Evolutionary conservation across 2,888 invertebrate genomes (phyloP), one percentile per base, ranked within the genome.

Genomic region (Celastrina argiolus): DNA sequence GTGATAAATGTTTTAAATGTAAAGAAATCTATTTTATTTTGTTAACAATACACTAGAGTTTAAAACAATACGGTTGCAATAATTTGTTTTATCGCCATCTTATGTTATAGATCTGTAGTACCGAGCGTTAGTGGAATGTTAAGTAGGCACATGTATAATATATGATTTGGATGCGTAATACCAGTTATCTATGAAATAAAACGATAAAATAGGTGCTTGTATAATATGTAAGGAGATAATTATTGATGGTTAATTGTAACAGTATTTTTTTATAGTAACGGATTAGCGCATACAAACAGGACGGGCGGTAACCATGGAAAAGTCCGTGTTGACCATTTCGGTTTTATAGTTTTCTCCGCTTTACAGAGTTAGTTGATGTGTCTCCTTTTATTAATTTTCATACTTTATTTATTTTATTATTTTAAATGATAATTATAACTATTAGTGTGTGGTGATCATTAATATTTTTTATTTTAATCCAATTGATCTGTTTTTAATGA

Each of bases 371-470:
- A 73, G 73, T 72, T 74, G 69, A 74, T 67, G 70, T 69, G 71
- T 69, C 70, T 71, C 72, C 73, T 73, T 71, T 71, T 72, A 6
- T 73, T 68, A 74, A 73, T 74, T 72, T 69, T 83, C 79, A 80
- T 81, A 69, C 66, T 68, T 77, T 87, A 84, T 87, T 87, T 86
- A 86, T 85, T 81, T 81, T 78, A 74, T 74, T 78, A 51, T 12
- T 81, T 80, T 85, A 70, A 67, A 68, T 67, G 67, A 85, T 83
- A 82, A 79, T 84, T 82, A 81, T 82, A 78, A 82, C 82, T 86
- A 89, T 90, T 89, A 76, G 82, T 86, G 90, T 90, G 89, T 87
- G 86, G 80, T 84, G 81, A 87, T 80, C 86, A 84, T 82, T 86
- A 87, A 87, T 88, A 86, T 89, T 76, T 72, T 83, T 78, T 72